These are phyloP conservation scores for Incurvaria masculella DNA, from an alignment of 2,888 invertebrate species.

Conservation along the genomic window DNA sequence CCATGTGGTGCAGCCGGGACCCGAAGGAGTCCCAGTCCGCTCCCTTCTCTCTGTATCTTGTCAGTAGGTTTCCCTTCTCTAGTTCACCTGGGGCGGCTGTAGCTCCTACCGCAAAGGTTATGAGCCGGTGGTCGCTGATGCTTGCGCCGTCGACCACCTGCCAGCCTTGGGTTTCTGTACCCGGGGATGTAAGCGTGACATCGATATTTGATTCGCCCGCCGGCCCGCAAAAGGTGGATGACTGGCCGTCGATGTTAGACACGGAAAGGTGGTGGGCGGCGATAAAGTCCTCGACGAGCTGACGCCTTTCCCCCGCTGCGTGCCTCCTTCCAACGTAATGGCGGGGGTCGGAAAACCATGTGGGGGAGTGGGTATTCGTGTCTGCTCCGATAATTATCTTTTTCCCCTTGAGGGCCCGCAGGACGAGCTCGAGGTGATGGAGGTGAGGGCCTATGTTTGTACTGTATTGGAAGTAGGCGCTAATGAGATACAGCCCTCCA, in stretches of 20 bases:
- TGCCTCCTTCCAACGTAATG: constrained; percentile 2
- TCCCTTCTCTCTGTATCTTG: too few relatives aligned
- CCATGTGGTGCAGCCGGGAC: background rate
- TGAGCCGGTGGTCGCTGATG: constrained; percentile 8
- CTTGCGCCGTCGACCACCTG: background rate
- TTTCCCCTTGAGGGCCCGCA: background rate
- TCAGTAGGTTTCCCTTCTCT: too few relatives aligned
- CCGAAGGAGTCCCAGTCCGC: background rate
- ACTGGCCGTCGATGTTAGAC: background rate
- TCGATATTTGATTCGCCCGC: constrained; percentile 3
- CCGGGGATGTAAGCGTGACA: background rate
- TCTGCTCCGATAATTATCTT: constrained; percentile 2
- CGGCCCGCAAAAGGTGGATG: background rate
- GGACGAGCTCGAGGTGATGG: background rate
- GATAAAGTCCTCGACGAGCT: constrained; percentile 3
- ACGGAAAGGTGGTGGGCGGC: background rate
- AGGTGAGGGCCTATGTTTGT: background rate
- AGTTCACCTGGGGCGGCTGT: too few relatives aligned
- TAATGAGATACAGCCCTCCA: background rate
- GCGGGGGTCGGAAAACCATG: background rate
- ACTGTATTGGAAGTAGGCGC: background rate
- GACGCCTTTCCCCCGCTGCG: background rate
- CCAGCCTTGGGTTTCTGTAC: too few relatives aligned
- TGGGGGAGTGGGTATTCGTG: constrained; percentile 6
- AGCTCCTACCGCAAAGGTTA: too few relatives aligned